A percentile compares a stretch with the other conserved stretches of the same genome.
These are phyloP conservation scores for Alosa sapidissima DNA, from an alignment of 2,797 vertebrate species.

Conservation along the genomic window DNA sequence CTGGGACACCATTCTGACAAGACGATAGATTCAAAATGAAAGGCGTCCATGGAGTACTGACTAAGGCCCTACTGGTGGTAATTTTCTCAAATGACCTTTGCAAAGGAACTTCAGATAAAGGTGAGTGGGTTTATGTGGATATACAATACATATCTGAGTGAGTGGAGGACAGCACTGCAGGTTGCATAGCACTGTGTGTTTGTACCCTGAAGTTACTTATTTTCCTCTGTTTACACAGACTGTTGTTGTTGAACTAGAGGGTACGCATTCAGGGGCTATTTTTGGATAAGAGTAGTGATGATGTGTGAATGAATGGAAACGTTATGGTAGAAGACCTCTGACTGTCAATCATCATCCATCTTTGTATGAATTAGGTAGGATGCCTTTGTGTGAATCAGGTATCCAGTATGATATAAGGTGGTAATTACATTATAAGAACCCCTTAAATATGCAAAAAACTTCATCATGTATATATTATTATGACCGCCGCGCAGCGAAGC, in stretches of 20 bases:
- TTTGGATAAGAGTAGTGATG: not conserved
- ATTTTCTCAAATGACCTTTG: conserved; percentile 4
- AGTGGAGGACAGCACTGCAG: not conserved
- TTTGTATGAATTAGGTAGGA: no score
- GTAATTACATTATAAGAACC: no score
- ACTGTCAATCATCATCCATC: not conserved
- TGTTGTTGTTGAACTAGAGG: not conserved
- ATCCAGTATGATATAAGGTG: not conserved
- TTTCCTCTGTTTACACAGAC: not conserved
- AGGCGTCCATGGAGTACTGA: not conserved
- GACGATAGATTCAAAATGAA: conserved; percentile 39
- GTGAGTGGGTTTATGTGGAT: not conserved
- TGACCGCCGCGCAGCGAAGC: no score
- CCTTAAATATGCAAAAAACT: no score
- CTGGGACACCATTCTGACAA: not conserved
- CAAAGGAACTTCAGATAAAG: not conserved
- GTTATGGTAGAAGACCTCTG: not conserved
- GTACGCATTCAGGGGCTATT: not conserved
- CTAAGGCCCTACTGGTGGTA: not conserved
- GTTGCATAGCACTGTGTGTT: not conserved
- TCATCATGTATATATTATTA: no score
- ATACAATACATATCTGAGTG: not conserved
- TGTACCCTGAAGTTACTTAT: not conserved
- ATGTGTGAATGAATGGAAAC: not conserved
- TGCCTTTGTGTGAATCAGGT: not conserved